Base-by-base conservation (phyloP, 2,113 vertebrate genomes). In the Physeter macrocephalus region DNA sequence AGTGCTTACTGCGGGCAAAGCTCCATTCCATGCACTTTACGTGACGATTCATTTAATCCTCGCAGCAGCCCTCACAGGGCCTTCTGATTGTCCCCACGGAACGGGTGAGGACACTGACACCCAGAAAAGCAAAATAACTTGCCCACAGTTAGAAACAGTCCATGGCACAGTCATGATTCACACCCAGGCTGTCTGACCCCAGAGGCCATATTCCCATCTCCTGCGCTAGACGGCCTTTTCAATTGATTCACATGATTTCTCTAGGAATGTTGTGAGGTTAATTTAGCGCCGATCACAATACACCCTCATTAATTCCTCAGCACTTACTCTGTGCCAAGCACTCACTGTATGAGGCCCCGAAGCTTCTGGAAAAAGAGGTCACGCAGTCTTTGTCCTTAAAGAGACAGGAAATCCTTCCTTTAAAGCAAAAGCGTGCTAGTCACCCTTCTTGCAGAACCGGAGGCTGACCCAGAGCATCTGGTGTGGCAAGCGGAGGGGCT, bases 331-430 rank as follows among this genome's bases (percentile, higher is more conserved):
- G 13, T 81, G 27, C 92, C 57, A 62, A 80, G 49, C 62, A 46
- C 91, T 25, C 62, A 46, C 91, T 25, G 14, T 9, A 18, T 39
- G 5, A 92, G 61, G 39, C 49, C 78, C 93, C 92, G 46, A 49
- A 62, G 69, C 41, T 78, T 36, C 41, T 41, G 36, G 15, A 82
- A n/a, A 25, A 62, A 82, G 81, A 87, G 52, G 36, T 95, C 81
- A 77, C 6, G 3, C 4, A 57, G 61, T 78, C 92, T 96, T 88
- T 71, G 74, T 95, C 86, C 67, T 86, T 78, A 75, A 64, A 96
- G 52, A 61, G 43, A 95, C 29, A 93, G 84, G 75, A 97, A 96
- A 62, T 88, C 61, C 94, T 66, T 94, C 90, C 77, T 52, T 67
- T 29, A 20, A 9, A 31, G 34, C 78, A 43, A 36, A 88, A 75